Evolutionary conservation across 2,113 vertebrate species (phyloP), one percentile per base, ranked within the genome.

Genomic region (Cavia porcellus): DNA sequence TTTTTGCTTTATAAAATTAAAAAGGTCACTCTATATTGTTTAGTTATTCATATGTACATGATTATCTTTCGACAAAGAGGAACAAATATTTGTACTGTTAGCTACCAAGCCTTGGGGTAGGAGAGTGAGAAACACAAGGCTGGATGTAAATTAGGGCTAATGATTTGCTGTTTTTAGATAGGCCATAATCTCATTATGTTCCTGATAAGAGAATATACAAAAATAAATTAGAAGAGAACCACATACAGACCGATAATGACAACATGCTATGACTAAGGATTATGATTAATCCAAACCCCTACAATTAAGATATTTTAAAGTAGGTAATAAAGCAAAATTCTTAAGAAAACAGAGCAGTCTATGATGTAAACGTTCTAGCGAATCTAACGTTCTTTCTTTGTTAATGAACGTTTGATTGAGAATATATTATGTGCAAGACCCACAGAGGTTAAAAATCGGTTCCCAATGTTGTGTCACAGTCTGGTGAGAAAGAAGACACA

Each of bases 361-460:
- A 62, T 14, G 47, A 66, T 22, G 14, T 20, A 59, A 57, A 22
- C 45, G 10, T 9, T 62, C 38, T 42, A 72, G 57, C 70, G n/a
- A n/a, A n/a, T n/a, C n/a, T n/a, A n/a, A n/a, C n/a, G n/a, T n/a
- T n/a, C n/a, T 92, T 35, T 81, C 17, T 86, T 47, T 86, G 85
- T 55, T 47, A 96, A 77, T 17, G 61, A 75, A 45, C 86, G 86
- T 22, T 95, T 95, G 62, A 74, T 45, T 90, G 70, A 94, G n/a
- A 35, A 79, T 30, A 61, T 93, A 68, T 38, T 87, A 66, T 4
- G 9, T 62, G n/a, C 59, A 92, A 87, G 9, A 83, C 7, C 5
- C 75, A 47, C 0, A 84, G 72, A 57, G 32, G 17, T 89, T 66
- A 77, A 59, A 50, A 38, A 11, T n/a, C 30, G 9, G 28, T 64